Base-by-base conservation (phyloP, 2,113 vertebrate genomes). In the Cricetomys ansorgei region DNA sequence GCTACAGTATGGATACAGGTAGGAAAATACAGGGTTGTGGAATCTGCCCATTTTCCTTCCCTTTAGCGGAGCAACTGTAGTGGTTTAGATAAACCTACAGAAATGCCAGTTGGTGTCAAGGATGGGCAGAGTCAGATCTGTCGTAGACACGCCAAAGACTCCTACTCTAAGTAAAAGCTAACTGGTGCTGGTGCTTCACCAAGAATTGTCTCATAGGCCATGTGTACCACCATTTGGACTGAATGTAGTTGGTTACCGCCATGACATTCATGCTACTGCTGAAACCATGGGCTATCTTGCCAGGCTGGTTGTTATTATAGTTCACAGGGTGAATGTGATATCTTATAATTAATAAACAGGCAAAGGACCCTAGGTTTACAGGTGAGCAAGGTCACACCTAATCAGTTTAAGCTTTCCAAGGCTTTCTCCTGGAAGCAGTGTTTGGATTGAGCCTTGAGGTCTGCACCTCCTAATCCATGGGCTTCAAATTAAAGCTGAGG, bases 121-220 rank as follows among this genome's bases (percentile, higher is more conserved):
- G 29, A 67, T 62, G 67, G 65, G 27, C 25, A 89, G 91, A 48
- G 45, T 92, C 34, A 83, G 45, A 23, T 89, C 37, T 90, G n/a
- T n/a, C n/a, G n/a, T 76, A 69, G 80, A 89, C 17, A 81, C 50
- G 43, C 64, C 84, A 84, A 7, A 93, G 31, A 75, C 88, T 93
- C 48, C 40, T 73, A 43, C 13, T 80, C 69, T 91, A 40, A 84
- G 87, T 87, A 84, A 65, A 94, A 90, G 67, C 55, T 72, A 84
- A 91, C 55, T 48, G 55, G 31, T 67, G 19, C 65, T 57, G 34
- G 31, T 72, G 6, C 94, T 95, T 77, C 37, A 62, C n/a, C 2
- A 72, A 67, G 31, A 93, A 73, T 87, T 57, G 67, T n/a, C 48
- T 81, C 31, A 69, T 59, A 48, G 73, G 55, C 70, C 70, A 4